Evolutionary conservation across 92 coral and sea anemone species (phyloP), one percentile per base, ranked within the genome.

Genomic region (Bergia sp.): DNA sequence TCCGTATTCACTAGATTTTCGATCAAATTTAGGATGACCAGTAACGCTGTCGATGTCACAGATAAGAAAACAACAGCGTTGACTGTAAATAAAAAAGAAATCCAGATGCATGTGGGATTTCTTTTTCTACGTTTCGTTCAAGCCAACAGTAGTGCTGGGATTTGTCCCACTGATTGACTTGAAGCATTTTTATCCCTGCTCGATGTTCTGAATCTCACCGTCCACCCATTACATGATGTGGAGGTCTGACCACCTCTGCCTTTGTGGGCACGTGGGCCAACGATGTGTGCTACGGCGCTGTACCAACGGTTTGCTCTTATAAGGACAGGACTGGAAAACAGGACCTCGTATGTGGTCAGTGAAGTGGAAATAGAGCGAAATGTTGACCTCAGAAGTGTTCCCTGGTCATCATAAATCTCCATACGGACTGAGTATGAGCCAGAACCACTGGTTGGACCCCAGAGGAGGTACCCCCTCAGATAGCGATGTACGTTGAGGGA

Each of bases 281-380:
- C n/a, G 42, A 73, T 73, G 7, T 37, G 45, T 38, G 77, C 77
- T 73, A 38, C 45, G 1, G 77, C 77, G n/a, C 77, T 73, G 77
- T 73, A 73, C 45, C 77, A 73, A 20, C 77, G 77, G 45, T 73
- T 73, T 39, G 77, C 77, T 45, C 77, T 39, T 73, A 38, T 13
- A 39, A 38, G n/a, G 45, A 73, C 77, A 73, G n/a, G 77, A 12
- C 45, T 73, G 45, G 77, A 73, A n/a, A 73, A 73, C 21, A 73
- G 45, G 20, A 73, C 77, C 77, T 73, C 42, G 45, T 73, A 73
- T 2, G 77, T 73, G 3, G 45, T 73, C 77, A 8, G 3, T 23
- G 45, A 38, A 39, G 77, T 73, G 18, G 20, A 37, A 42, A 73
- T 13, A 20, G 41, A 29, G 13, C 37, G 77, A 11, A 20, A 1